These are phyloP conservation scores for Zaprionus kolodkinae DNA, from an alignment of 1,140 invertebrate species.

Conservation along the genomic window DNA sequence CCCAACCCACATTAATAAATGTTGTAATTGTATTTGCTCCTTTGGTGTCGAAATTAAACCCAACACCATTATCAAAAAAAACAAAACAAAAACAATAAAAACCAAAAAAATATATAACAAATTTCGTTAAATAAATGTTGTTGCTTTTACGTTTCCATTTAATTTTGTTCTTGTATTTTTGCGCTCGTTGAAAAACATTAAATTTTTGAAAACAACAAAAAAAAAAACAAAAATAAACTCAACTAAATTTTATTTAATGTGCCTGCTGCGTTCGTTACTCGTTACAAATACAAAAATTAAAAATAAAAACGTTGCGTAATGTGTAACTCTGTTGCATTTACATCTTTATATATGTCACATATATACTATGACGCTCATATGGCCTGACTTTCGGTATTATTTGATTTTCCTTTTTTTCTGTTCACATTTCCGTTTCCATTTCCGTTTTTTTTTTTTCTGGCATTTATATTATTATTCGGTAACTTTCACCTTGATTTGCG, in stretches of 20 bases:
- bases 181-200: slow-evolving; percentile 73
- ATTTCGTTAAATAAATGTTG: slow-evolving; percentile 79
- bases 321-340: slow-evolving; percentile 78
- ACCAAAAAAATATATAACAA: slow-evolving; percentile 55
- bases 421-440: slow-evolving; percentile 15
- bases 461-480: slow-evolving; percentile 25
- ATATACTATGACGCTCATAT: slow-evolving; percentile 58
- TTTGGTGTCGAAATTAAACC: slow-evolving; percentile 70
- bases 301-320: slow-evolving; percentile 72
- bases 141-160: slow-evolving; percentile 53
- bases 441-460: slow-evolving; percentile 15
- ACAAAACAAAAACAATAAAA: slow-evolving; percentile 34
- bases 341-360: slow-evolving; percentile 69
- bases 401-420: slow-evolving; percentile 44
- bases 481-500: slow-evolving; percentile 43
- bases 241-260: slow-evolving; percentile 65
- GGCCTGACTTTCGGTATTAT: slow-evolving; percentile 50
- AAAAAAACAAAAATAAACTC: slow-evolving; percentile 36
- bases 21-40: slow-evolving; percentile 79
- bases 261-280: slow-evolving; percentile 80
- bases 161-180: slow-evolving; percentile 63
- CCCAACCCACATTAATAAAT: slow-evolving; percentile 71
- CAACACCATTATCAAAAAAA: slow-evolving; percentile 56
- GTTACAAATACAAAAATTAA: slow-evolving; percentile 53
- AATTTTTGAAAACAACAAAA: slow-evolving; percentile 19